A percentile compares a stretch with the other conserved stretches of the same genome.
These are phyloP conservation scores for Zelostemma sp. DNA, from an alignment of 1,140 invertebrate genomes.

Conservation along the genomic window DNA sequence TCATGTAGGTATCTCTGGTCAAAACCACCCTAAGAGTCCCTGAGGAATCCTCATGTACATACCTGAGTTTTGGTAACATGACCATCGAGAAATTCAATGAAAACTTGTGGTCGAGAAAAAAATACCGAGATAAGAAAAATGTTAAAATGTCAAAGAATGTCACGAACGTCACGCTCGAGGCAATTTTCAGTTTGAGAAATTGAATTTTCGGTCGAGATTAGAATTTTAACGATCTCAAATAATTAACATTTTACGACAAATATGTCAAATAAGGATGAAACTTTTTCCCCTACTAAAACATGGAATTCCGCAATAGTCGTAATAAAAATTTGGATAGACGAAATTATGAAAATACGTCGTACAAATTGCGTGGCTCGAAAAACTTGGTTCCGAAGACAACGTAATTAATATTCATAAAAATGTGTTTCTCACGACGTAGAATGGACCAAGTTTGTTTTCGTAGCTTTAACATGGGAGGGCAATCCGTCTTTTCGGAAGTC, in stretches of 20 bases:
- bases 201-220: neutral
- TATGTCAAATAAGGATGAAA: too few species aligned
- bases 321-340: too few species aligned
- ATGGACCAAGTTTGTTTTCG: too few species aligned
- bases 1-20: slow-evolving; percentile 55
- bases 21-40: slow-evolving; percentile 44
- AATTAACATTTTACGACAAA: too few species aligned
- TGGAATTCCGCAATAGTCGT: too few species aligned
- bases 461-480: neutral
- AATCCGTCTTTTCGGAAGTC: slow-evolving; percentile 42
- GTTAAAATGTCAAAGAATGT: slow-evolving; percentile 21
- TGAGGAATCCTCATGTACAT: slow-evolving; percentile 46
- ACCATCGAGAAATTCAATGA: slow-evolving; percentile 19
- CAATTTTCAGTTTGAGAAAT: neutral
- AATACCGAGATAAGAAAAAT: slow-evolving; percentile 21
- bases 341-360: too few species aligned
- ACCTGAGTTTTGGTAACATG: slow-evolving; percentile 47
- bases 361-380: too few species aligned
- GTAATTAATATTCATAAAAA: too few species aligned
- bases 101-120: neutral
- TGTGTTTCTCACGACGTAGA: too few species aligned
- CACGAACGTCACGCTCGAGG: neutral
- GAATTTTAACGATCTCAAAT: too few species aligned
- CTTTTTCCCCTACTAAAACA: too few species aligned
- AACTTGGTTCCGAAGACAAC: too few species aligned